Evolutionary conservation across 2,113 vertebrate genomes (phyloP), one percentile per base, ranked within the genome.

Genomic region (Furnarius figulus): DNA sequence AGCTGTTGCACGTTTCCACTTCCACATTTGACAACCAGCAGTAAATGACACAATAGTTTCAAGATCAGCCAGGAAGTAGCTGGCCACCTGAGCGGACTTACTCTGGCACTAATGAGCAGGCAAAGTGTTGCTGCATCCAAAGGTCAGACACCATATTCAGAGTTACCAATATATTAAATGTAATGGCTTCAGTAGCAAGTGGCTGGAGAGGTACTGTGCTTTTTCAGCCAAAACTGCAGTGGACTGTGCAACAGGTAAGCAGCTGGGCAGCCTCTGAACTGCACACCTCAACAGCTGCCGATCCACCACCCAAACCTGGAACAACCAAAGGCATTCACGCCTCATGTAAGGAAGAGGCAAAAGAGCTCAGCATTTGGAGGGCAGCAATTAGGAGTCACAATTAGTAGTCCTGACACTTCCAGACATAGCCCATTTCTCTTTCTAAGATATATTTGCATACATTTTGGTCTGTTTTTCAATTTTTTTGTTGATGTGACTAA

Each of bases 151-250:
- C 23, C 35, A 63, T 47, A 68, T 71, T 68, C 53, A 66, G 35
- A 68, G 53, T 31, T 55, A 76, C 12, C 46, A 59, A 31, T n/a
- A 90, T 63, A 78, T 24, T 66, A 71, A 95, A 63, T 23, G 12
- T 58, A 85, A 56, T 5, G 3, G 28, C 28, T 83, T 65, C 0
- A 1, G 44, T 27, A 27, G 37, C 1, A 33, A 84, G 55, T 11
- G 50, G 33, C 39, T 65, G 42, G 17, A 90, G 63, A 74, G 22
- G 28, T n/a, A 19, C 55, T 46, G 56, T 72, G 46, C 35, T 42
- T 91, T 70, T 84, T 66, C 73, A 93, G 59, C n/a, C 50, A 28
- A n/a, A 90, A 58, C 7, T 70, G 37, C 67, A 93, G 46, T 7
- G 25, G 17, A 27, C 4, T 74, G 74, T 59, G 39, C 77, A 55